phyloP scores from a whole-genome alignment of 1,140 invertebrate genomes.

The Lasaia peninsularis region DNA sequence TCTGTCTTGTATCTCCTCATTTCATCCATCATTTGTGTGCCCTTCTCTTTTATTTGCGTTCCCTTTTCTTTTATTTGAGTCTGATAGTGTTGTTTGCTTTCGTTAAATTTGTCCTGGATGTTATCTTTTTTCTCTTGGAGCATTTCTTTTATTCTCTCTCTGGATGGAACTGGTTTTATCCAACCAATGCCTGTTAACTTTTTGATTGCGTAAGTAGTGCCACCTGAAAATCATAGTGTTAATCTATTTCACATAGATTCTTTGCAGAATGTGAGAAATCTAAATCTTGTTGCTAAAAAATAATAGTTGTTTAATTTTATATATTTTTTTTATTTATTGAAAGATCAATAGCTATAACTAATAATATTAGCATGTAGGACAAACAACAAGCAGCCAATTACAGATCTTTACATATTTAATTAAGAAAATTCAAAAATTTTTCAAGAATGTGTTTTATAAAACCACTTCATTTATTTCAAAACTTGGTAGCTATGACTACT shows the following conservation, averaged over 20 bases:
- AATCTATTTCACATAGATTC: too few relatives aligned
- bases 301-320: too few relatives aligned
- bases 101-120: constrained; percentile 72
- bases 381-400: too few relatives aligned
- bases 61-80: constrained; percentile 58
- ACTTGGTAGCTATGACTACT: not conserved
- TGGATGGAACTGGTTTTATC: constrained; percentile 82
- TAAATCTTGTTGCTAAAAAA: too few relatives aligned
- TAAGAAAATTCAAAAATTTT: constrained; percentile 13
- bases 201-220: constrained; percentile 84
- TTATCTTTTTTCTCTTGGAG: constrained; percentile 77
- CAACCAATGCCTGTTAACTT: constrained; percentile 82
- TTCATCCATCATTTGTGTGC: constrained; percentile 72
- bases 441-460: not conserved
- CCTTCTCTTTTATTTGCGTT: constrained; percentile 69
- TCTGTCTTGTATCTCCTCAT: constrained; percentile 72
- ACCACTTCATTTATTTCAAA: too few relatives aligned
- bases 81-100: constrained; percentile 70
- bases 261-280: too few relatives aligned
- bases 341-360: too few relatives aligned
- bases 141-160: constrained; percentile 80
- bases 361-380: too few relatives aligned
- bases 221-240: constrained; percentile 78
- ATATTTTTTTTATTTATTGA: too few relatives aligned
- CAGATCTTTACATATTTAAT: too few relatives aligned